Evolutionary conservation across 2,113 vertebrate genomes (phyloP).

Genomic region (Hyla sarda): DNA sequence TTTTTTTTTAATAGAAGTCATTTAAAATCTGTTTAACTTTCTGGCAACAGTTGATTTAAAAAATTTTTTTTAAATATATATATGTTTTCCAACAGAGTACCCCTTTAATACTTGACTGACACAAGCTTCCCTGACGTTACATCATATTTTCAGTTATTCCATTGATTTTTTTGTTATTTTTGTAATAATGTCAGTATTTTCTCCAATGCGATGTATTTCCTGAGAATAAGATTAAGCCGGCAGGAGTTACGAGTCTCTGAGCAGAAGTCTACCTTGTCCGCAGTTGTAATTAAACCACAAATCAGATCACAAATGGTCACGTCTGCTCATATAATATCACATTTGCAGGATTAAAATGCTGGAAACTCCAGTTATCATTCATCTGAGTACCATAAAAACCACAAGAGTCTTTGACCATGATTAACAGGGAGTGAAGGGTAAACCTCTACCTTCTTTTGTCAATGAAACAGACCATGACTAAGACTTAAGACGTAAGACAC

Average conservation of each 20-base stretch:
- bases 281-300: slow-evolving; percentile 55
- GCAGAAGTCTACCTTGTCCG: slow-evolving; percentile 36
- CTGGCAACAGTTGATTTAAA: too few relatives aligned
- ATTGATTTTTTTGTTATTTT: not conserved
- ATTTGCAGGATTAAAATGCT: slow-evolving; percentile 42
- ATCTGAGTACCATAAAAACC: slow-evolving; percentile 48
- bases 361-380: slow-evolving; percentile 37
- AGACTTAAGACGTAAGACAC: not conserved
- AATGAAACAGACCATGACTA: slow-evolving; percentile 16
- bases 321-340: slow-evolving; percentile 49
- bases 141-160: not conserved
- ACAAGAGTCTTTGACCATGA: slow-evolving; percentile 9
- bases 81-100: too few relatives aligned
- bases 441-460: not conserved
- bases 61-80: too few relatives aligned
- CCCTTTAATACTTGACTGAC: too few relatives aligned
- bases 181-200: slow-evolving; percentile 13
- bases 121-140: too few relatives aligned
- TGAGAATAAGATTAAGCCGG: slow-evolving; percentile 1
- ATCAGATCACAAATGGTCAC: slow-evolving; percentile 44
- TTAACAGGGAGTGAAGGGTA: slow-evolving; percentile 24
- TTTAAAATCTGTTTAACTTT: too few relatives aligned
- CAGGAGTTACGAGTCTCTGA: slow-evolving; percentile 30
- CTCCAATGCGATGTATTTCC: slow-evolving; percentile 29
- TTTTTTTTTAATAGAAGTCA: too few relatives aligned